Evolutionary conservation across 2,797 vertebrate species (phyloP), one percentile per base, ranked within the genome.

Genomic region (Acrossocheilus wenchowensis): DNA sequence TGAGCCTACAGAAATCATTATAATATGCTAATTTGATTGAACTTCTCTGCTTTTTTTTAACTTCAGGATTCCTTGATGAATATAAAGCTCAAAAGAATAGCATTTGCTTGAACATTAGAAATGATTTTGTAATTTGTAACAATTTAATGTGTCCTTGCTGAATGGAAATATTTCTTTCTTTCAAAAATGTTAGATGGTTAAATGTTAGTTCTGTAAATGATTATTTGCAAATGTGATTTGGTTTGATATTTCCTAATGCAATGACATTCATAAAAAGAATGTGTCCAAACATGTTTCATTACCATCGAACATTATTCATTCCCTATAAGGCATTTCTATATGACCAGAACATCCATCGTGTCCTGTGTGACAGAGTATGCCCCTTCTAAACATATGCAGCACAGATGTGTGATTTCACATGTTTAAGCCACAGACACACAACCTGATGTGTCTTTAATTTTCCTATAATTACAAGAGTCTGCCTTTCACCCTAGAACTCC

Each of bases 321-420:
- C 9, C 15, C 69, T 26, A 11, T 72, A 57, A 64, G 36, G 30
- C 6, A 0, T 41, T 62, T 84, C 72, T 75, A 60, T 64, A 34
- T 26, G 21, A 64, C 26, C 23, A 26, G 30, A 52, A 52, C 19
- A 50, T 81, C 26, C 1, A 1, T 21, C 6, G 2, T 82, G 48
- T 17, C 30, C 19, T 68, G 15, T 78, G 10, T 85, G 52, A 85
- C 66, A 36, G 66, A 72, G 68, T 23, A 43, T 52, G 75, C 78
- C 75, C 43, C 7, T 45, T 78, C 57, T 83, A 91, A 92, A 90
- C 90, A 86, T 92, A 91, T 96, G 94, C 88, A 83, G 82, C 89
- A 79, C 95, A 96, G 92, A 96, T 96, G 93, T 92, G 93, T 89
- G 92, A 85, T 92, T 93, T 82, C 64, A 77, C 93, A 92, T 90